Conservation (phyloP, 2,797 vertebrate genomes). For the Emys orbicularis region DNA sequence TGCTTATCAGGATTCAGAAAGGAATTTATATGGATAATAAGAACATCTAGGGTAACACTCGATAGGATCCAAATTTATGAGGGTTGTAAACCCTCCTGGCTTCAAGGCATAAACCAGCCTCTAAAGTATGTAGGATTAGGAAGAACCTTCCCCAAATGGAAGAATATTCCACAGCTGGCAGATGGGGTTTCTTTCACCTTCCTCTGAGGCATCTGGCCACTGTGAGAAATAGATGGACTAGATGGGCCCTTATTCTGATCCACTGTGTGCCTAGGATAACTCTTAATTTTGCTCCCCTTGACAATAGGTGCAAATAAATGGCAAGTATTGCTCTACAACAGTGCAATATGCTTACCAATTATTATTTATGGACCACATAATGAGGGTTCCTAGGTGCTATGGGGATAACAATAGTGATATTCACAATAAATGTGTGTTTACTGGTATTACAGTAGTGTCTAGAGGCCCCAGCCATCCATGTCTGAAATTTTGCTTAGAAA, state of each 20-base stretch:
- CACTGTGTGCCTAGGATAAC: not conserved
- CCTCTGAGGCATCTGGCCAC: not conserved
- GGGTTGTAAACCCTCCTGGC: not conserved
- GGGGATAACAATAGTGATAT: no score
- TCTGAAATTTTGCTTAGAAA: slow-evolving; percentile 34
- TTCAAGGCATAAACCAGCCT: not conserved
- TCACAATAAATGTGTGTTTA: slow-evolving; percentile 26
- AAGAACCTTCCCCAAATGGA: not conserved
- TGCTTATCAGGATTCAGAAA: slow-evolving; percentile 22
- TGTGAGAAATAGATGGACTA: fast-evolving
- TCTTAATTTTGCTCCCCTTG: slow-evolving; percentile 34
- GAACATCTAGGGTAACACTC: not conserved
- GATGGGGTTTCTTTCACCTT: not conserved
- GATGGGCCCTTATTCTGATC: not conserved
- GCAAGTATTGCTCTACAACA: slow-evolving; percentile 26
- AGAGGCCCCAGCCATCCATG: slow-evolving; percentile 36
- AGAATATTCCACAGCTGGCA: not conserved
- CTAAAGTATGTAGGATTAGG: not conserved
- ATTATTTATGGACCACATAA: not conserved
- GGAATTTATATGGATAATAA: not conserved
- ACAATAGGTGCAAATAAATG: slow-evolving; percentile 27
- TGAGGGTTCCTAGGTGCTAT: no score
- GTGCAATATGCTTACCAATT: not conserved
- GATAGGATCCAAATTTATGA: not conserved
- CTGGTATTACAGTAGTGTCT: slow-evolving; percentile 41